Evolutionary conservation across 2,797 vertebrate genomes (phyloP).

Genomic region (Pagetopsis macropterus): DNA sequence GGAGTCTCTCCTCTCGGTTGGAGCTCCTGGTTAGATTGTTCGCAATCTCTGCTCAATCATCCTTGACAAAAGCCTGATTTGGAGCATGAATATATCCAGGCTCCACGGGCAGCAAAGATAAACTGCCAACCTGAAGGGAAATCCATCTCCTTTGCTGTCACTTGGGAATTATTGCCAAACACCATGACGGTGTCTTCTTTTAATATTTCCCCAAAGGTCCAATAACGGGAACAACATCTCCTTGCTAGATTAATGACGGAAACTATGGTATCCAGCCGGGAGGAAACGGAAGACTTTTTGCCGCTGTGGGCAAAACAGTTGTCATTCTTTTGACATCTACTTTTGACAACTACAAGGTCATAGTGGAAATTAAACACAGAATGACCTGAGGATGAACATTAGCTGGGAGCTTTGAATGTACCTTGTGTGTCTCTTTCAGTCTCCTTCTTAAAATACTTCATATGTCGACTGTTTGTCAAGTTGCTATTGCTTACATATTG

Average conservation of each 20-base stretch:
- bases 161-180: slow-evolving; percentile 76
- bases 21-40: slow-evolving; percentile 58
- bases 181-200: slow-evolving; percentile 73
- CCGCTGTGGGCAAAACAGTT: slow-evolving; percentile 59
- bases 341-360: slow-evolving; percentile 71
- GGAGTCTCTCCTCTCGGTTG: slow-evolving; percentile 43
- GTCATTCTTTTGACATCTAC: slow-evolving; percentile 55
- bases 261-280: slow-evolving; percentile 45
- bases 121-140: slow-evolving; percentile 77
- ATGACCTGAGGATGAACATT: slow-evolving; percentile 22
- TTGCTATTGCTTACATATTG: not conserved
- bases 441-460: not conserved
- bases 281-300: slow-evolving; percentile 52
- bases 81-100: slow-evolving; percentile 63
- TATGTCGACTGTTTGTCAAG: slow-evolving; percentile 8
- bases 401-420: slow-evolving; percentile 22
- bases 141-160: slow-evolving; percentile 80
- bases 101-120: slow-evolving; percentile 73
- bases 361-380: slow-evolving; percentile 26
- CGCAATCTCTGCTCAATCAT: slow-evolving; percentile 77
- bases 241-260: slow-evolving; percentile 68
- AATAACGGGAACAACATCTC: slow-evolving; percentile 69
- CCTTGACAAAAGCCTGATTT: slow-evolving; percentile 79
- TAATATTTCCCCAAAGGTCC: slow-evolving; percentile 77
- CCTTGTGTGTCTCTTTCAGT: not conserved